Evolutionary conservation across 2,888 invertebrate species (phyloP), one percentile per base, ranked within the genome.

Genomic region (Spilosoma lubricipeda): DNA sequence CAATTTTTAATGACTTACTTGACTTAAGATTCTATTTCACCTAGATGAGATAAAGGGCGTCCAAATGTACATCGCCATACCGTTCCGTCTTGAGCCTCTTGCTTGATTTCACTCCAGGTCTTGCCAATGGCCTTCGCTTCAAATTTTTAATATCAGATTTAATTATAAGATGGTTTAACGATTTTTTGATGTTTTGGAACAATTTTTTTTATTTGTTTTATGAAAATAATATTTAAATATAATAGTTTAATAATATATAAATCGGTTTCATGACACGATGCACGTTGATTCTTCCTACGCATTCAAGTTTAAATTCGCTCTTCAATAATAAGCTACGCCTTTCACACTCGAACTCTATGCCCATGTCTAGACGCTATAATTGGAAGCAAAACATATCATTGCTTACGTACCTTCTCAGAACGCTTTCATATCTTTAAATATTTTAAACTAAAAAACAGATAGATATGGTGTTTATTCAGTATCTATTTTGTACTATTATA

Each of bases 251-350:
- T 11, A 42, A 42, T 67, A 9, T 45, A 27, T 59, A 30, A 27
- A 45, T 45, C 18, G 39, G 36, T 27, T 39, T 5, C 39, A 15
- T 15, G 11, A 27, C 39, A 8, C 30, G 45, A 30, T 20, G 8
- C 45, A 23, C 48, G 30, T 48, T 48, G 30, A 5, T 63, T 5
- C 13, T 30, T 27, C 59, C 30, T 20, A 23, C 45, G 23, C 67
- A 67, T 30, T 80, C 68, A 70, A 65, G 73, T 75, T 84, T 75
- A 77, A 74, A 78, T 73, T 77, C 77, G 71, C 70, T 20, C 1
- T 59, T 20, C 30, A 42, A 42, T 59, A 70, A 42, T 20, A 42
- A 70, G 30, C 70, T 56, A 82, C 56, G 36, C 65, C 20, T 66
- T 52, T 33, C 9, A 71, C 48, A 42, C 42, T 56, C 30, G 9